A percentile compares a stretch with the other conserved stretches of the same genome.
Evolutionary conservation across 2,888 invertebrate genomes (phyloP).

Genomic region (Mythimna pallens): DNA sequence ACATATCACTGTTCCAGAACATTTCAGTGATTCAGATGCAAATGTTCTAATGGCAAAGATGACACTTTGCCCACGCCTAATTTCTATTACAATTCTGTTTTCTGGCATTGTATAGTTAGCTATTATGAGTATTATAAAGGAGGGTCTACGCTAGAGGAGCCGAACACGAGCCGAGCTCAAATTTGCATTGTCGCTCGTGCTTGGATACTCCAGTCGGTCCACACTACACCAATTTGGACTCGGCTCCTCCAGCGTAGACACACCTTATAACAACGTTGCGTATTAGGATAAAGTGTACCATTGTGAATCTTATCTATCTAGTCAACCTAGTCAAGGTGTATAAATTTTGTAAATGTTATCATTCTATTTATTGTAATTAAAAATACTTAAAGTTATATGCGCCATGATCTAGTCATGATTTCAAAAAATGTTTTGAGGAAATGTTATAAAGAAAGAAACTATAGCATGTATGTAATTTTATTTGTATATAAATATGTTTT

Average conservation of each 20-base stretch:
- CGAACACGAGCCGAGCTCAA: too few species aligned
- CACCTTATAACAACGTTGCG: background rate
- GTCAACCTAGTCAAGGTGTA: conserved; percentile 68
- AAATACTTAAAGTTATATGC: conserved; percentile 36
- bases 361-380: conserved; percentile 50
- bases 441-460: conserved; percentile 51
- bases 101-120: conserved; percentile 1
- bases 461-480: conserved; percentile 43
- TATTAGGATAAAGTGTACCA: conserved; percentile 42
- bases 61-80: too few species aligned
- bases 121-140: background rate
- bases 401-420: conserved; percentile 42
- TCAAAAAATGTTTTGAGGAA: conserved; percentile 32
- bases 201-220: too few species aligned
- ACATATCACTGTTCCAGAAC: too few species aligned
- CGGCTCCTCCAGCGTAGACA: too few species aligned
- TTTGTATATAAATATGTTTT: conserved; percentile 69
- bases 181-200: too few species aligned
- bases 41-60: too few species aligned
- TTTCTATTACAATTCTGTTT: background rate
- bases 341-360: conserved; percentile 68
- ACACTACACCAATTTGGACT: too few species aligned
- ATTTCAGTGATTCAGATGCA: too few species aligned
- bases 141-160: too few species aligned
- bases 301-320: conserved; percentile 46